Evolutionary conservation across 2,888 invertebrate species (phyloP).

Genomic region (Leptopterna dolabrata): DNA sequence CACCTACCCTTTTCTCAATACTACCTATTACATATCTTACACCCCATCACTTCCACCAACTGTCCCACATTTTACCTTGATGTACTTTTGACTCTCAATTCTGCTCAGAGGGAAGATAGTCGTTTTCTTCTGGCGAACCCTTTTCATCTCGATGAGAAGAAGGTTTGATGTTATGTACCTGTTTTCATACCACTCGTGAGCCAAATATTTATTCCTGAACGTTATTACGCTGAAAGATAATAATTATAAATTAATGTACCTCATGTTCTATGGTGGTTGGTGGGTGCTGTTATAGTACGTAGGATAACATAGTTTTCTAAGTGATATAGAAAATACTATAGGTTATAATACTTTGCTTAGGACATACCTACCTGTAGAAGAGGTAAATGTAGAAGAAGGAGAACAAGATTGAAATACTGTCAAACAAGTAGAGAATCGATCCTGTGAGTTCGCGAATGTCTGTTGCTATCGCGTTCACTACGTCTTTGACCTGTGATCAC

Average conservation of each 20-base stretch:
- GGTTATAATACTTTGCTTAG: too few species aligned
- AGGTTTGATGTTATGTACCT: constrained; percentile 77
- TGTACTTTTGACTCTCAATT: constrained; percentile 75
- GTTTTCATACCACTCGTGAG: constrained; percentile 78
- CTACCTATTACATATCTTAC: too few species aligned
- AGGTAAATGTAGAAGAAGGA: constrained; percentile 75
- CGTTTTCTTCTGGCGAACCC: constrained; percentile 72
- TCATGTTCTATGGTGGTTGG: too few species aligned
- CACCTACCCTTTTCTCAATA: too few species aligned
- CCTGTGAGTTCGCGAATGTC: constrained; percentile 74
- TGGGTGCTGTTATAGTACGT: too few species aligned
- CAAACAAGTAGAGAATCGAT: constrained; percentile 72
- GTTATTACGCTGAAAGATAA: constrained; percentile 69
- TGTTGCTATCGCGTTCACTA: constrained; percentile 73
- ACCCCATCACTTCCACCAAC: too few species aligned
- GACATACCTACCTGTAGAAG: constrained; percentile 71
- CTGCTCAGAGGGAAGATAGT: constrained; percentile 74
- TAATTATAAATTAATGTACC: too few species aligned
- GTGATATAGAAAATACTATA: too few species aligned
- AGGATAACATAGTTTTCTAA: too few species aligned
- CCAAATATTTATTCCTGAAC: constrained; percentile 79
- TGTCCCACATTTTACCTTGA: too few species aligned
- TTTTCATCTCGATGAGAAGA: constrained; percentile 73
- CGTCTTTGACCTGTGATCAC: constrained; percentile 67
- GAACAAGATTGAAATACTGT: constrained; percentile 74